Evolutionary conservation across 2,113 vertebrate genomes (phyloP).

Genomic region (Formicarius rufipectus): DNA sequence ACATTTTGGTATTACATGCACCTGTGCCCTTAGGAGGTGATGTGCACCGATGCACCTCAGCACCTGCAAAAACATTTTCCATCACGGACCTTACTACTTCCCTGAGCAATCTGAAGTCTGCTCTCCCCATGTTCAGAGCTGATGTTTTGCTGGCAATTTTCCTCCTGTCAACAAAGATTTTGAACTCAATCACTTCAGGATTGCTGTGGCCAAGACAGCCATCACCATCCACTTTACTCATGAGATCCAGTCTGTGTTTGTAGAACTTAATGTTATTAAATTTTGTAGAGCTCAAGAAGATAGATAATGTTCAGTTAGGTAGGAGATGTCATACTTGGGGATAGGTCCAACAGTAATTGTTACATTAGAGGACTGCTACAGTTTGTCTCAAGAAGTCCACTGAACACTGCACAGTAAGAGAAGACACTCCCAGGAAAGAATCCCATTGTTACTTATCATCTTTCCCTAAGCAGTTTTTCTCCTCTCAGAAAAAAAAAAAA

Average conservation of each 20-base stretch:
- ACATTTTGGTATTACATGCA: neutral
- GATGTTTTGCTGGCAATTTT: neutral
- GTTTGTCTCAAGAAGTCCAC: neutral
- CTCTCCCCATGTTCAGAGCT: neutral
- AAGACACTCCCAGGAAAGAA: neutral
- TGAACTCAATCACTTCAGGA: neutral
- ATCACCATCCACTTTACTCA: neutral
- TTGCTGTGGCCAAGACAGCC: neutral
- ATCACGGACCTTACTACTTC: neutral
- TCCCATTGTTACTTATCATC: neutral
- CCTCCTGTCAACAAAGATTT: neutral
- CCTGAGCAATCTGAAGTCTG: neutral
- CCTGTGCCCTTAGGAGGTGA: neutral
- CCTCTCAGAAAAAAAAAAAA: neutral
- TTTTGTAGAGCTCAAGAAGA: neutral
- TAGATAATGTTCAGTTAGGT: neutral
- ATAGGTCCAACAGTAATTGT: neutral
- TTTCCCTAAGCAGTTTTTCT: neutral
- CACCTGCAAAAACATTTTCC: neutral
- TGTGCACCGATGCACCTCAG: neutral
- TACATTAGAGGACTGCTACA: neutral
- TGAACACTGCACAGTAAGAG: neutral
- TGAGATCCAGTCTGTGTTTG: neutral
- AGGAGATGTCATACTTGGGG: too few species aligned
- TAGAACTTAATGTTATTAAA: neutral